These are phyloP conservation scores for Odobenus rosmarus DNA, from an alignment of 2,113 vertebrate genomes.

Conservation along the genomic window DNA sequence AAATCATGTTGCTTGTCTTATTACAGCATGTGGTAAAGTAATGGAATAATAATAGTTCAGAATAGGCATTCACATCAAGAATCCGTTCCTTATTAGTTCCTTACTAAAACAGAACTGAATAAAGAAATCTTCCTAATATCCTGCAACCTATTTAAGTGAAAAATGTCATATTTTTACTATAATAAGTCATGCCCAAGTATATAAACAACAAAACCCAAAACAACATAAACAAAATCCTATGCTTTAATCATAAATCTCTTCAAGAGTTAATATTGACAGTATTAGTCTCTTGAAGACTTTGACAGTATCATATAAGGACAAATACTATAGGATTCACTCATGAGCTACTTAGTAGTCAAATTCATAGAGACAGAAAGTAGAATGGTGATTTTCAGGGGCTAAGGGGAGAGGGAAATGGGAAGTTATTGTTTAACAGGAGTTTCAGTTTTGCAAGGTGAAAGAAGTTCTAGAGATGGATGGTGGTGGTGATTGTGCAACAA, in stretches of 20 bases:
- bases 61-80: not conserved
- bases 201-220: not conserved
- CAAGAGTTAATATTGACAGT: not conserved
- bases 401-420: not conserved
- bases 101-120: not conserved
- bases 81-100: not conserved
- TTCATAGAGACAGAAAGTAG: not conserved
- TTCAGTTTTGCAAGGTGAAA: not conserved
- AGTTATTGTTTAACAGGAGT: not conserved
- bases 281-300: not conserved
- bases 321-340: not conserved
- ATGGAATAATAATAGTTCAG: not conserved
- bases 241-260: not conserved
- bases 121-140: not conserved
- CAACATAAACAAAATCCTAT: not conserved
- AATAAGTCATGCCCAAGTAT: not conserved
- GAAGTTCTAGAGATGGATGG: not conserved
- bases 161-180: not conserved
- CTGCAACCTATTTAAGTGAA: not conserved
- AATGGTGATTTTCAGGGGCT: not conserved
- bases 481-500: not conserved
- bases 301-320: not conserved
- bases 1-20: not conserved
- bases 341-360: not conserved
- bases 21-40: not conserved